phyloP scores from a whole-genome alignment of 2,888 invertebrate genomes.

The Leptothorax acervorum region DNA sequence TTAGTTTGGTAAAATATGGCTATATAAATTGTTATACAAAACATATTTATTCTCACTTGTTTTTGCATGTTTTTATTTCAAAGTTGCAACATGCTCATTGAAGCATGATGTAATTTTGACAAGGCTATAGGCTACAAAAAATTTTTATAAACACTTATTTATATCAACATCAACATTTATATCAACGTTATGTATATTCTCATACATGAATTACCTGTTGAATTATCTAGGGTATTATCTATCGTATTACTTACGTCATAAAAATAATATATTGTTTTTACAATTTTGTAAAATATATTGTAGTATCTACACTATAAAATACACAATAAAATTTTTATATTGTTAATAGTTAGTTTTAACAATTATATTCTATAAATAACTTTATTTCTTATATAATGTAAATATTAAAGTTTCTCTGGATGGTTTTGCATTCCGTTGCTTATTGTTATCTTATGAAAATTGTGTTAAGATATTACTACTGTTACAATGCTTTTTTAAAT shows the following conservation, averaged over 20 bases:
- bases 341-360: background rate
- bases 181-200: background rate
- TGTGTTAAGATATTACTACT: background rate
- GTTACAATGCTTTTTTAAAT: background rate
- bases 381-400: background rate
- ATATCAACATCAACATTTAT: background rate
- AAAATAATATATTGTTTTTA: constrained; percentile 4
- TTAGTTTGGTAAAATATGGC: background rate
- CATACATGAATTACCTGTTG: background rate
- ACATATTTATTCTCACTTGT: background rate
- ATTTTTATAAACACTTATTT: constrained; percentile 17
- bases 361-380: background rate
- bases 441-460: background rate
- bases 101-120: background rate
- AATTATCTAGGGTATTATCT: background rate
- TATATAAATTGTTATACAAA: background rate
- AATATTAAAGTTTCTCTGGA: background rate
- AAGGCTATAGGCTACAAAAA: background rate
- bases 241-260: background rate
- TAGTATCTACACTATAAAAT: constrained; percentile 15
- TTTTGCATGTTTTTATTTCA: background rate
- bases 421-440: background rate
- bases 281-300: constrained; percentile 12
- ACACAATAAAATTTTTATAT: background rate
- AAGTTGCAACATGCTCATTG: background rate